Conservation (phyloP, 2,888 invertebrate species). For the Arctia plantaginis region DNA sequence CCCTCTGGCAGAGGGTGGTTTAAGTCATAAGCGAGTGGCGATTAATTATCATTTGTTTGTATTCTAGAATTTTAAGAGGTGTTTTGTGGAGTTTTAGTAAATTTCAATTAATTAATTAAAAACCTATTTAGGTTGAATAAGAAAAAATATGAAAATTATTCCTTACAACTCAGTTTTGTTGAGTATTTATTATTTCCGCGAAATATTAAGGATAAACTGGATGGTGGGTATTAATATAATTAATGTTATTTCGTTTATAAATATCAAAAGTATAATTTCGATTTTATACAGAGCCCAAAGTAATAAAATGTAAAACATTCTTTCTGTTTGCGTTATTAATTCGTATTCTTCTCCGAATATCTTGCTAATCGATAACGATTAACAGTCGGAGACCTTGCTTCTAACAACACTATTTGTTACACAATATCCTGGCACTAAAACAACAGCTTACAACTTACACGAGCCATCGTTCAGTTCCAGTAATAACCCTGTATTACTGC, state of each 20-base stretch:
- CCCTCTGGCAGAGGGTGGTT: slow-evolving; percentile 62
- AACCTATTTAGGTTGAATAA: neutral
- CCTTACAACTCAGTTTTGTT: neutral
- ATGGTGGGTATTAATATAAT: no score
- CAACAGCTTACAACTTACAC: slow-evolving; percentile 38
- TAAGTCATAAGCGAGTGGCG: slow-evolving; percentile 42
- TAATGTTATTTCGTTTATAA: no score
- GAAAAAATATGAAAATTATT: neutral
- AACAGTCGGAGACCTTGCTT: neutral
- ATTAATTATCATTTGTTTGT: neutral
- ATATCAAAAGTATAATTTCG: neutral
- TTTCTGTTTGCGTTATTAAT: neutral
- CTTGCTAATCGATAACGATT: neutral
- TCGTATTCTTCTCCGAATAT: neutral
- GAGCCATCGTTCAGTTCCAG: slow-evolving; percentile 69
- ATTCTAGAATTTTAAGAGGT: neutral
- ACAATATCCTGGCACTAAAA: slow-evolving; percentile 4
- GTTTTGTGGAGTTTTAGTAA: neutral
- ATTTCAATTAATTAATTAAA: neutral
- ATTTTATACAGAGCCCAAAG: neutral
- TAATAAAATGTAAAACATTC: no score
- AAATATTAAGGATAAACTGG: neutral
- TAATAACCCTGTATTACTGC: slow-evolving; percentile 78
- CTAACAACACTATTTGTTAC: neutral
- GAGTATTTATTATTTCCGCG: neutral